Evolutionary conservation across 2,797 vertebrate species (phyloP).

Genomic region (Coluber constrictor): DNA sequence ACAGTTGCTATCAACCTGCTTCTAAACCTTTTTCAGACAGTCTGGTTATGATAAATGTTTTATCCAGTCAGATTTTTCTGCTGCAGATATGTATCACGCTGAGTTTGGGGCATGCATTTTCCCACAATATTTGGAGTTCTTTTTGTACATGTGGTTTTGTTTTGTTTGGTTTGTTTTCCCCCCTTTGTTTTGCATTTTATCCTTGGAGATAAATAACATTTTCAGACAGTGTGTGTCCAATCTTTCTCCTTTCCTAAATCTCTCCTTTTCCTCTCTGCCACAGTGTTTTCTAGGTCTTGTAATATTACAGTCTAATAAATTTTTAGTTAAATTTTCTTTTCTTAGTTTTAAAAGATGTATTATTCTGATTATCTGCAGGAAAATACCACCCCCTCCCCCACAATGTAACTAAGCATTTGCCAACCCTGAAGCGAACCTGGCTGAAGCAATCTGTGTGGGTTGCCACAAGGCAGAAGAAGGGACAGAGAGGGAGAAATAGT

Average conservation of each 20-base stretch:
- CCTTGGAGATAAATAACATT: not conserved
- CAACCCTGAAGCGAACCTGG: no score
- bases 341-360: not conserved
- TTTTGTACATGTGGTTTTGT: not conserved
- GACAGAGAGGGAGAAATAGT: no score
- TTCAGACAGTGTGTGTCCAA: not conserved
- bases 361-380: not conserved
- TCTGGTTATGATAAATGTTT: not conserved
- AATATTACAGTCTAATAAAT: not conserved
- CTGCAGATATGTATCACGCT: not conserved
- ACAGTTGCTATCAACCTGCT: not conserved
- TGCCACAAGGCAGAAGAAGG: no score
- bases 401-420: not conserved
- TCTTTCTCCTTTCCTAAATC: not conserved
- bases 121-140: not conserved
- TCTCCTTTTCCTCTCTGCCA: not conserved
- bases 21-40: not conserved
- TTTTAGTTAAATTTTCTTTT: not conserved
- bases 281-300: not conserved
- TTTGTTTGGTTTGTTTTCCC: not conserved
- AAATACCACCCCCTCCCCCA: fast-evolving
- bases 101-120: not conserved
- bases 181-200: not conserved
- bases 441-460: no score
- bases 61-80: not conserved